Conservation (phyloP, 2,113 vertebrate genomes). For the Apus apus region DNA sequence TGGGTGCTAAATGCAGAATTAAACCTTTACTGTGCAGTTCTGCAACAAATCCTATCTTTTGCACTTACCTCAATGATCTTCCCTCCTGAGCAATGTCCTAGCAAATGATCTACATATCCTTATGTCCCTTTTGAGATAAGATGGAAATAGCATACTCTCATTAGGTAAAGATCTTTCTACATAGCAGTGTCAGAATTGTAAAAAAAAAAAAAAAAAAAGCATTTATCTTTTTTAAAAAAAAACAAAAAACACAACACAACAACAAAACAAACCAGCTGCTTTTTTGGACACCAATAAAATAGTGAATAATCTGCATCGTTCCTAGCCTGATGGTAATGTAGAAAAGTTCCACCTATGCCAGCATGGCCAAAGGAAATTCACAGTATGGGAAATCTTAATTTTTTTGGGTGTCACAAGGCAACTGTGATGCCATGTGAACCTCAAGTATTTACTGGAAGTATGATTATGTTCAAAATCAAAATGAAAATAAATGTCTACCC, state of each 20-base stretch:
- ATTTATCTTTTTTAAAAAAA: no score
- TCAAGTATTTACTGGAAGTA: not conserved
- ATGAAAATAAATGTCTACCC: not conserved
- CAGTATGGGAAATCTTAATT: not conserved
- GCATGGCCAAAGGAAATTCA: not conserved
- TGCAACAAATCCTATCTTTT: not conserved
- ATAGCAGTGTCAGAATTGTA: not conserved
- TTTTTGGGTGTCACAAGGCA: not conserved
- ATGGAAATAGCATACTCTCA: not conserved
- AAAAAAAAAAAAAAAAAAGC: not conserved
- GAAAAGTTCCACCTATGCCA: not conserved
- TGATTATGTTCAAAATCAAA: not conserved
- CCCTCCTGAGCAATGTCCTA: not conserved
- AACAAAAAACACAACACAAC: no score
- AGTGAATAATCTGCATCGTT: not conserved
- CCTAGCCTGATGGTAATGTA: not conserved
- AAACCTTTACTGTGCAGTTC: not conserved
- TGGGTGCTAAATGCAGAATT: not conserved
- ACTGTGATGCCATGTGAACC: not conserved
- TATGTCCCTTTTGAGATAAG: not conserved
- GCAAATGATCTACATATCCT: not conserved
- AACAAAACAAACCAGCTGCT: fast-evolving
- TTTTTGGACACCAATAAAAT: not conserved
- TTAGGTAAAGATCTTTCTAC: not conserved
- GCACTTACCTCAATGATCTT: not conserved